Conservation (phyloP, 1,140 invertebrate genomes). For the Nymphalis io region DNA sequence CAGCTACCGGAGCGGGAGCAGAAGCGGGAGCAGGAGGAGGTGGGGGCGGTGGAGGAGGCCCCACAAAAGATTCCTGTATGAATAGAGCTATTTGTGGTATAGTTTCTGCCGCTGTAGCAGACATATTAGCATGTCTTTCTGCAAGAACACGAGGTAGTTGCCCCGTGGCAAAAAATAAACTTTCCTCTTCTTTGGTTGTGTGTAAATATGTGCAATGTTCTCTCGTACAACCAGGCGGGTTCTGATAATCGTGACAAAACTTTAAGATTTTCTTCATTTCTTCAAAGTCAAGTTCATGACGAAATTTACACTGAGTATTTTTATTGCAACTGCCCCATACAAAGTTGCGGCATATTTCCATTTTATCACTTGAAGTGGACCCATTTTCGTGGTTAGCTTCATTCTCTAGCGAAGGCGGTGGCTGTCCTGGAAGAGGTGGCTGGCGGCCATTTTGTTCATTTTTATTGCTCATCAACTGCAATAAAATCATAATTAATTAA, state of each 20-base stretch:
- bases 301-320: constrained; percentile 53
- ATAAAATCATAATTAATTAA: not conserved
- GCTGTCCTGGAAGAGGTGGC: constrained; percentile 41
- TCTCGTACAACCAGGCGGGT: constrained; percentile 51
- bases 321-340: constrained; percentile 62
- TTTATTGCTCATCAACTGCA: constrained; percentile 48
- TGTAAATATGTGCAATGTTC: constrained; percentile 62
- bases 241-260: constrained; percentile 68
- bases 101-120: constrained; percentile 42
- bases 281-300: constrained; percentile 56
- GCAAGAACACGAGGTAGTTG: constrained; percentile 52
- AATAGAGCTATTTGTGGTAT: constrained; percentile 47
- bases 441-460: constrained; percentile 53
- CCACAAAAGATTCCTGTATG: constrained; percentile 42
- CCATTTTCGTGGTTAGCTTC: constrained; percentile 28
- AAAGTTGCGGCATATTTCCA: constrained; percentile 57
- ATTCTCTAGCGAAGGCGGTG: constrained; percentile 33
- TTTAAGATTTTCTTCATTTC: constrained; percentile 60
- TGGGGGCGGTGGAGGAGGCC: constrained; percentile 31
- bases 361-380: constrained; percentile 19
- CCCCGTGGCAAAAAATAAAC: constrained; percentile 49
- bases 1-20: constrained; percentile 1
- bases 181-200: constrained; percentile 56
- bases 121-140: constrained; percentile 53
- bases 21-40: constrained; percentile 18